These are phyloP conservation scores for Amphimallon solstitiale DNA, from an alignment of 2,888 invertebrate species.

Conservation along the genomic window DNA sequence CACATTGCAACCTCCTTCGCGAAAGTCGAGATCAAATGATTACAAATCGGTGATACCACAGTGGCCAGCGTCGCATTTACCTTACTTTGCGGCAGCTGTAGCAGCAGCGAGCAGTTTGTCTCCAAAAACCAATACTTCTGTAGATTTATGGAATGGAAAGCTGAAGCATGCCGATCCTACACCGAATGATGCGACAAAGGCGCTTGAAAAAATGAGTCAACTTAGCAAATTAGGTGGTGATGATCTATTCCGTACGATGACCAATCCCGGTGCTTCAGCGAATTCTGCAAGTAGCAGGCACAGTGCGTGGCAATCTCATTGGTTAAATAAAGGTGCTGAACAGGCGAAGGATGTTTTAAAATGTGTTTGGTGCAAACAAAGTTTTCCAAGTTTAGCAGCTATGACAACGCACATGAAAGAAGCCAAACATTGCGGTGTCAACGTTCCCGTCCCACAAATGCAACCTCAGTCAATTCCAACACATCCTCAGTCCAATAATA, in stretches of 20 bases:
- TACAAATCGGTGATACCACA: constrained; percentile 77
- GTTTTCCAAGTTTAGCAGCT: constrained; percentile 92
- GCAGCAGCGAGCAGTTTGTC: constrained; percentile 80
- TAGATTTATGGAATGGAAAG: constrained; percentile 80
- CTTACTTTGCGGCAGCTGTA: constrained; percentile 82
- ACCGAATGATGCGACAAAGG: constrained; percentile 86
- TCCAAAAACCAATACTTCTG: constrained; percentile 71
- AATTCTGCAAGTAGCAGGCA: constrained; percentile 74
- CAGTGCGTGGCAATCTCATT: constrained; percentile 97
- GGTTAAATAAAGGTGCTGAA: constrained; percentile 95
- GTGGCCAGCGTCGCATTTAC: constrained; percentile 82
- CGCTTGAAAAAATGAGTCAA: constrained; percentile 91
- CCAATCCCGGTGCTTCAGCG: constrained; percentile 67
- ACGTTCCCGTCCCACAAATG: constrained; percentile 78
- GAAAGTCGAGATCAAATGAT: constrained; percentile 74
- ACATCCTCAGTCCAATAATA: constrained; percentile 64
- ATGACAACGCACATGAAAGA: constrained; percentile 98
- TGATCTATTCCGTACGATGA: constrained; percentile 74
- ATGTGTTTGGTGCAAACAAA: constrained; percentile 98
- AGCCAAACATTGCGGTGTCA: constrained; percentile 94
- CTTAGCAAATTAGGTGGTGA: constrained; percentile 86
- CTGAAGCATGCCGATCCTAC: constrained; percentile 73
- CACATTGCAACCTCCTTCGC: constrained; percentile 70
- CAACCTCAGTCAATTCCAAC: constrained; percentile 67
- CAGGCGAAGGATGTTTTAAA: constrained; percentile 96